Evolutionary conservation across 2,113 vertebrate genomes (phyloP).

Genomic region (Brachirus orientalis): DNA sequence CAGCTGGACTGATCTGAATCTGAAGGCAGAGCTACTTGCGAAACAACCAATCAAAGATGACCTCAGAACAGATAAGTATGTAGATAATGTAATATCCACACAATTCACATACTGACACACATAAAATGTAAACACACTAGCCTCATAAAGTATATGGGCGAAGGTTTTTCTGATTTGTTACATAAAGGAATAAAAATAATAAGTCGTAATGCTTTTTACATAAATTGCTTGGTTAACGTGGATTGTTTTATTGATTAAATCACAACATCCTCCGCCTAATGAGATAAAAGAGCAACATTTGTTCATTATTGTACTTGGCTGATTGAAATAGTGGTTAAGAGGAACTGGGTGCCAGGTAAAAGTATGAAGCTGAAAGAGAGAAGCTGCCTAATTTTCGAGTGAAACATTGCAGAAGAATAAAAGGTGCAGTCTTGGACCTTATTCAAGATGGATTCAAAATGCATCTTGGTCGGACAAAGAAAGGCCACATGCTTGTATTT

Average conservation of each 20-base stretch:
- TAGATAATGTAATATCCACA: background rate
- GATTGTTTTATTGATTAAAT: slow-evolving; percentile 3
- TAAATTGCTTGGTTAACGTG: background rate
- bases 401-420: no score
- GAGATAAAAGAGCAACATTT: background rate
- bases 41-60: background rate
- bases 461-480: no score
- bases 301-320: slow-evolving; percentile 8
- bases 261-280: slow-evolving; percentile 6
- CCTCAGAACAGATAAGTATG: slow-evolving; percentile 26
- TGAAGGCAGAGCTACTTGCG: no score
- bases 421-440: no score
- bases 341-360: background rate
- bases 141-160: slow-evolving; percentile 23
- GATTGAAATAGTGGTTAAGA: background rate
- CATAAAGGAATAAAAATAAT: slow-evolving; percentile 9
- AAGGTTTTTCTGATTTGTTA: background rate
- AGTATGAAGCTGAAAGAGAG: background rate
- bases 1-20: no score
- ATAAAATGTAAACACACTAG: background rate
- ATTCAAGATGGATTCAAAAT: no score
- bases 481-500: no score
- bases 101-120: background rate
- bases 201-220: background rate
- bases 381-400: no score